Evolutionary conservation across 2,888 invertebrate species (phyloP).

Genomic region (Cryptocephalus moraei): DNA sequence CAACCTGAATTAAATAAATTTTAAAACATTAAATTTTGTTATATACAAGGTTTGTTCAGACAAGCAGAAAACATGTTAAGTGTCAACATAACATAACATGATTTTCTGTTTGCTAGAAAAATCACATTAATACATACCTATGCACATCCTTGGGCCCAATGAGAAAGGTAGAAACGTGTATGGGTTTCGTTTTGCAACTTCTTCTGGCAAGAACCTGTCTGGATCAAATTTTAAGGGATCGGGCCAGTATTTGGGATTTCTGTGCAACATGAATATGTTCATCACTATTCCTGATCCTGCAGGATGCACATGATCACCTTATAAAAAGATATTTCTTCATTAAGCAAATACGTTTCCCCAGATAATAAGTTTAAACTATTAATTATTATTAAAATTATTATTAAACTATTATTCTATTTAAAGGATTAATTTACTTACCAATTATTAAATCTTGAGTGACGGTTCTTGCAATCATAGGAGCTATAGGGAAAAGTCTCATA

Average conservation of each 20-base stretch:
- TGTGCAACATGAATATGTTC: slow-evolving; percentile 37
- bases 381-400: neutral
- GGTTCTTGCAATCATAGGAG: slow-evolving; percentile 6
- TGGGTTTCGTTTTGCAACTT: slow-evolving; percentile 36
- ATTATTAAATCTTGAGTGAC: slow-evolving; percentile 9
- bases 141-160: slow-evolving; percentile 41
- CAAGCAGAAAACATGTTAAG: neutral
- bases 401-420: neutral
- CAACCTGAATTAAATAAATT: slow-evolving; percentile 2
- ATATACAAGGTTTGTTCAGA: neutral
- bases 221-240: slow-evolving; percentile 48
- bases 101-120: neutral
- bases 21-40: too few relatives aligned
- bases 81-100: neutral
- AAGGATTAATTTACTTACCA: slow-evolving; percentile 3
- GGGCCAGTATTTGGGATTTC: slow-evolving; percentile 43
- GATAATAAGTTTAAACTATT: neutral
- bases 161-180: slow-evolving; percentile 43
- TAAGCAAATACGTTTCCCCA: neutral
- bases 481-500: slow-evolving; percentile 19
- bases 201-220: slow-evolving; percentile 47
- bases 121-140: slow-evolving; percentile 34
- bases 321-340: neutral
- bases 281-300: slow-evolving; percentile 34
- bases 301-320: slow-evolving; percentile 20